A percentile compares a stretch with the other conserved stretches of the same genome.
phyloP scores from a whole-genome alignment of 2,113 vertebrate genomes.

The Delphinus delphis region DNA sequence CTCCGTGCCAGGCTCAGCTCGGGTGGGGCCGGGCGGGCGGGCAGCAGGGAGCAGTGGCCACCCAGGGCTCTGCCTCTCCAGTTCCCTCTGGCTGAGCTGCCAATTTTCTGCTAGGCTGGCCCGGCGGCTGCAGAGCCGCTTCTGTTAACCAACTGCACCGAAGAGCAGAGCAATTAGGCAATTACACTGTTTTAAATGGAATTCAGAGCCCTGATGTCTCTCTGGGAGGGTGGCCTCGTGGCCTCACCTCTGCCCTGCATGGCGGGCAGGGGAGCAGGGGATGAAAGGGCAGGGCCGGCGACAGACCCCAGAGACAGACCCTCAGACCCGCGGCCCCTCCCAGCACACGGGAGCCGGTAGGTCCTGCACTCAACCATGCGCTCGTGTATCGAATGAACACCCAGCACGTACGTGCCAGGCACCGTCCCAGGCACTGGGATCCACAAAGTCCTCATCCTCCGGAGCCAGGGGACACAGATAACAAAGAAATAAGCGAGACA shows the following conservation, averaged over 20 bases:
- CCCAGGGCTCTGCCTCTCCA: slow-evolving; percentile 88
- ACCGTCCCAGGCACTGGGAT: not conserved
- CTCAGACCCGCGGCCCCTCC: rapidly evolving
- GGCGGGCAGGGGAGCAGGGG: slow-evolving; percentile 43
- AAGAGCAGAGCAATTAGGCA: slow-evolving; percentile 93
- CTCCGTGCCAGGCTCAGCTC: too few relatives aligned
- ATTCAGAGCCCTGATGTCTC: slow-evolving; percentile 85
- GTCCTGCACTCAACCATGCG: not conserved
- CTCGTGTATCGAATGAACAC: not conserved
- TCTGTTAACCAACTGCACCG: slow-evolving; percentile 90
- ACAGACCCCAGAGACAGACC: not conserved
- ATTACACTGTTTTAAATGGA: slow-evolving; percentile 91
- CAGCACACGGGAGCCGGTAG: rapidly evolving
- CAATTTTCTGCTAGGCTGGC: slow-evolving; percentile 95
- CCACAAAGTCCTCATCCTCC: not conserved
- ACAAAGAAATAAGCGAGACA: not conserved
- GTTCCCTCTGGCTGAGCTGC: slow-evolving; percentile 91
- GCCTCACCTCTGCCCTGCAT: slow-evolving; percentile 45
- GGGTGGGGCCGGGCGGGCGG: not conserved
- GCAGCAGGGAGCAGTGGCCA: not conserved
- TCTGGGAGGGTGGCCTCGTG: slow-evolving; percentile 70
- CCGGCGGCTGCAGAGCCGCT: slow-evolving; percentile 88
- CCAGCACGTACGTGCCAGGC: not conserved
- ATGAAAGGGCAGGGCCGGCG: not conserved
- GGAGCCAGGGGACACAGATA: not conserved